Evolutionary conservation across 2,113 vertebrate species (phyloP).

Genomic region (Ancistrus triradiatus): DNA sequence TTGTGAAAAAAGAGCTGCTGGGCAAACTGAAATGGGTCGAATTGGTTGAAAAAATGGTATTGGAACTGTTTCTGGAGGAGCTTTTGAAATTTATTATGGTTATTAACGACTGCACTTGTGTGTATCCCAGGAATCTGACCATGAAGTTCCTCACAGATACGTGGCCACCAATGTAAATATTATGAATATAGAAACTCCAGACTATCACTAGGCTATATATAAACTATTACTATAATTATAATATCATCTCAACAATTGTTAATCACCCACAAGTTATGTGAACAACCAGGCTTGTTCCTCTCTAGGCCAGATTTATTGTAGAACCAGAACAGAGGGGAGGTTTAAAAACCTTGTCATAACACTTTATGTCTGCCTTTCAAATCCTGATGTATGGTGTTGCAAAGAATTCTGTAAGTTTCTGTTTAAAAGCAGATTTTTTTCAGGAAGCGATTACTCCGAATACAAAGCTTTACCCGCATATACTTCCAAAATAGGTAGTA

Average conservation of each 20-base stretch:
- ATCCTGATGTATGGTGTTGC: too few relatives aligned
- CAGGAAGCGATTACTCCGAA: too few relatives aligned
- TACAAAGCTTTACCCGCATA: too few relatives aligned
- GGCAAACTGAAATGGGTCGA: conserved; percentile 12
- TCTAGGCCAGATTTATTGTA: neutral
- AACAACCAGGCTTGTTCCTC: neutral
- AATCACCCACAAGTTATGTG: neutral
- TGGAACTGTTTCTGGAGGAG: neutral
- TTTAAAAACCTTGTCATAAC: too few relatives aligned
- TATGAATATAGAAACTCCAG: neutral
- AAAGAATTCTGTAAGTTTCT: too few relatives aligned
- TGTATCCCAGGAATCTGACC: conserved; percentile 6
- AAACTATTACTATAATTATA: neutral
- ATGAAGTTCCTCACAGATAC: conserved; percentile 4
- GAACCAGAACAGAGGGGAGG: neutral
- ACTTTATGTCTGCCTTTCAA: too few relatives aligned
- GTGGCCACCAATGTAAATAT: neutral
- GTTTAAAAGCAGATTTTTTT: too few relatives aligned
- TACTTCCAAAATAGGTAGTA: too few relatives aligned
- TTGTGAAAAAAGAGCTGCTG: conserved; percentile 4
- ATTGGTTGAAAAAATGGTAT: neutral
- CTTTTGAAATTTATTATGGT: neutral
- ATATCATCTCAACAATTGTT: neutral
- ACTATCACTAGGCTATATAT: neutral
- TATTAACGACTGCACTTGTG: neutral